A percentile compares a stretch with the other conserved stretches of the same genome.
Conservation (phyloP, 2,797 vertebrate genomes). For the Danio tinwini region DNA sequence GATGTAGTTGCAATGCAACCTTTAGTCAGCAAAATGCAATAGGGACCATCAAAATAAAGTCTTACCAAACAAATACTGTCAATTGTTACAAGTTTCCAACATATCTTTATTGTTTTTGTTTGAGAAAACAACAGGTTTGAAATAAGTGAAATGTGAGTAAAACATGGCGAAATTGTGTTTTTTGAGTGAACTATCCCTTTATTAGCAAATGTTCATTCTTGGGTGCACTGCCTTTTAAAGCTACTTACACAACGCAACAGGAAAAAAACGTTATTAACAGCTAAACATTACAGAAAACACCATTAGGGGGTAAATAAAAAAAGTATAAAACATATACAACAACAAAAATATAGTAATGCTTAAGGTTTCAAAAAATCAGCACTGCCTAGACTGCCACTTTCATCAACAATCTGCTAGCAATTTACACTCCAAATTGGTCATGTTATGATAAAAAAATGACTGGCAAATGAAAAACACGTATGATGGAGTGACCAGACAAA, state of each 20-base stretch:
- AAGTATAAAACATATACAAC: background rate
- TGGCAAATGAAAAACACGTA: slow-evolving; percentile 4
- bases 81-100: no score
- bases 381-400: slow-evolving; percentile 78
- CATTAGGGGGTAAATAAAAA: slow-evolving; percentile 40
- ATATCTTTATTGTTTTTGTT: no score
- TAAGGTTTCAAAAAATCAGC: slow-evolving; percentile 62
- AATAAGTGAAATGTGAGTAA: no score
- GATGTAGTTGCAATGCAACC: no score
- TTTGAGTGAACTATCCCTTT: no score
- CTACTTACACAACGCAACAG: slow-evolving; percentile 27
- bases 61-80: no score
- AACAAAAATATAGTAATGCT: slow-evolving; percentile 56
- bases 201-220: no score
- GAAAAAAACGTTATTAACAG: slow-evolving; percentile 22
- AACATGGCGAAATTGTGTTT: no score
- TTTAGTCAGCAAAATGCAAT: no score
- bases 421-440: slow-evolving; percentile 19
- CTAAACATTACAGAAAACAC: slow-evolving; percentile 39
- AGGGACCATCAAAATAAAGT: no score
- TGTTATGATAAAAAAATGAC: slow-evolving; percentile 56
- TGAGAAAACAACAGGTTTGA: no score
- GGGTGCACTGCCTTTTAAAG: background rate
- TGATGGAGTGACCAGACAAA: background rate
- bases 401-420: slow-evolving; percentile 61